These are phyloP conservation scores for Graphium colonna DNA, from an alignment of 2,888 invertebrate species.

Conservation along the genomic window DNA sequence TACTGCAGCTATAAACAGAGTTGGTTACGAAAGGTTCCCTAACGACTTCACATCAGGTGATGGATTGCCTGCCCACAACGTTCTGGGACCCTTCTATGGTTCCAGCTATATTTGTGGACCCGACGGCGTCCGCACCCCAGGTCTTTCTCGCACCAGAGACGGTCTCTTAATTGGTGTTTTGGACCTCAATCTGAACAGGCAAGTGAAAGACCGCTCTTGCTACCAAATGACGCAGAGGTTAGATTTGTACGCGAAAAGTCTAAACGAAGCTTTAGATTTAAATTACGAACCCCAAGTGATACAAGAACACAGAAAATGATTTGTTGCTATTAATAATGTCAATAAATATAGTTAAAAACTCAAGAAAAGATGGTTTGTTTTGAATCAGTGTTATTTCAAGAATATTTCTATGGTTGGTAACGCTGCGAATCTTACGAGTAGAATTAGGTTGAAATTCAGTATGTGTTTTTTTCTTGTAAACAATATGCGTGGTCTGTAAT, in stretches of 20 bases:
- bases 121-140: conserved; percentile 93
- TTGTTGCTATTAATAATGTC: neutral
- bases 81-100: conserved; percentile 95
- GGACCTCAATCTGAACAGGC: conserved; percentile 95
- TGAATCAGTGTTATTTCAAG: too few relatives aligned
- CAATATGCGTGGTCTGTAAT: too few relatives aligned
- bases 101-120: conserved; percentile 96
- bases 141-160: conserved; percentile 87
- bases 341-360: neutral
- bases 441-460: too few relatives aligned
- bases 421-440: too few relatives aligned
- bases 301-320: conserved; percentile 46
- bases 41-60: conserved; percentile 65
- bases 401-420: too few relatives aligned
- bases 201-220: conserved; percentile 95
- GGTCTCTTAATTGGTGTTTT: conserved; percentile 93
- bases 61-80: conserved; percentile 89
- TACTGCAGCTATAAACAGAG: conserved; percentile 94
- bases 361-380: too few relatives aligned
- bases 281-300: conserved; percentile 89
- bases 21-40: conserved; percentile 92
- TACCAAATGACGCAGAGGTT: conserved; percentile 97
- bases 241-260: conserved; percentile 90
- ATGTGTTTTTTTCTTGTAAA: too few relatives aligned
- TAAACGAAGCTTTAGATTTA: conserved; percentile 84